Base-by-base conservation (phyloP, 2,113 vertebrate species). In the Gracilinanus agilis region DNA sequence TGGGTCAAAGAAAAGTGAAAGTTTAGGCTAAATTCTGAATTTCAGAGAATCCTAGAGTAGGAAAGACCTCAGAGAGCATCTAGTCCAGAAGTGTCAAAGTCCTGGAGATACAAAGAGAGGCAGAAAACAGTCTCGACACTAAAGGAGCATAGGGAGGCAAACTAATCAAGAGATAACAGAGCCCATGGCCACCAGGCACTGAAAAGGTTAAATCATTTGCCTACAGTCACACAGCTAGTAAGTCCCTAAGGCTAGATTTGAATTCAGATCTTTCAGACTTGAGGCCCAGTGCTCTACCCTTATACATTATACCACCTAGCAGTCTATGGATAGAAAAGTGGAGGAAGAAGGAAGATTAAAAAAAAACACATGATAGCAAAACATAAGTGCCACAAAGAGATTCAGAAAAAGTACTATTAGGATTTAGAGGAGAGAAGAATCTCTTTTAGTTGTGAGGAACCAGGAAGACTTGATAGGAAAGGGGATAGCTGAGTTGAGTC, bases 21-120 rank as follows among this genome's bases (percentile, higher is more conserved):
- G 55, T 95, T 95, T 91, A 93, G 53, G 5, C 95, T 83, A 10
- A 58, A 93, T 94, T n/a, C 13, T 96, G 49, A 49, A 88, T 93
- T 89, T 92, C 88, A 75, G 29, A n/a, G 61, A 29, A 75, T 75
- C 12, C 29, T 34, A 75, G 29, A 75, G 34, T 75, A n/a, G 58
- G 11, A 67, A 27, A 9, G 56, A 29, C 27, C 58, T 27, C 25
- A 58, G 24, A 58, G 25, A 8, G 12, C 58, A 29, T 61, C 29
- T 75, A n/a, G 6, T n/a, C 12, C 61, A 75, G 61, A n/a, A 75
- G 0, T 19, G 6, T n/a, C 61, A 16, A 75, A 75, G 34, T n/a
- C 61, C 29, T n/a, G 4, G 29, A 1, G 12, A 75, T 75, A 75
- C 61, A 75, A 75, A 16, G 61, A 75, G n/a, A 75, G 13, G 34